Evolutionary conservation across 2,797 vertebrate genomes (phyloP), one percentile per base, ranked within the genome.

Genomic region (Siniperca undulata): DNA sequence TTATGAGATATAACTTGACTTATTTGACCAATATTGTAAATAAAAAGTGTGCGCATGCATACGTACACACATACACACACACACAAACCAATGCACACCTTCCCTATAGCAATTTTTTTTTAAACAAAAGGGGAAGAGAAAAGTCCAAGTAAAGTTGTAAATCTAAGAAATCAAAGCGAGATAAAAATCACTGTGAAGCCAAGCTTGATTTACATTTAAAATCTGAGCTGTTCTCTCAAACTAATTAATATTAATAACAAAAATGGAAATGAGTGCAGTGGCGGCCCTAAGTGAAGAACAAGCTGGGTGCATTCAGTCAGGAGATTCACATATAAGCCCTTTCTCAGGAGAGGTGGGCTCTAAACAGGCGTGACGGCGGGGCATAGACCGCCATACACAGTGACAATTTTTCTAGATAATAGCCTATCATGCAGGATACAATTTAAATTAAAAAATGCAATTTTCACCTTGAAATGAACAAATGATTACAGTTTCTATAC

Each of bases 401-500:
- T 96, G 97, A 98, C 98, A 97, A 98, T 99, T 99, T 99, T 98
- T 97, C 97, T 98, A 97, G 97, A 99, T 99, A 98, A 99, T 99
- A 97, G 98, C 97, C 97, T 97, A 97, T 97, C 97, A 97, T 90
- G 97, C 97, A 98, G 97, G 97, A 98, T 98, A 99, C 98, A 98
- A 99, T 99, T 99, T 98, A 99, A 99, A 99, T 99, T 99, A 99
- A 99, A 99, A 99, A 99, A 99, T 99, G 98, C 98, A 99, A 99
- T 99, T 99, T 99, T 99, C 97, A 99, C 98, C 98, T 99, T 99
- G 97, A 99, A 99, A 99, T 99, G 98, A 99, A 99, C 98, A 99
- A 99, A 99, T 99, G 98, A 99, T 99, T 99, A 99, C 98, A 99
- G 98, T 99, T 99, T 99, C 98, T 99, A 99, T 99, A 99, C 98